Percentiles rank a stretch among this genome's conserved stretches.
phyloP scores from a whole-genome alignment of 2,888 invertebrate species.

The Troides aeacus region DNA sequence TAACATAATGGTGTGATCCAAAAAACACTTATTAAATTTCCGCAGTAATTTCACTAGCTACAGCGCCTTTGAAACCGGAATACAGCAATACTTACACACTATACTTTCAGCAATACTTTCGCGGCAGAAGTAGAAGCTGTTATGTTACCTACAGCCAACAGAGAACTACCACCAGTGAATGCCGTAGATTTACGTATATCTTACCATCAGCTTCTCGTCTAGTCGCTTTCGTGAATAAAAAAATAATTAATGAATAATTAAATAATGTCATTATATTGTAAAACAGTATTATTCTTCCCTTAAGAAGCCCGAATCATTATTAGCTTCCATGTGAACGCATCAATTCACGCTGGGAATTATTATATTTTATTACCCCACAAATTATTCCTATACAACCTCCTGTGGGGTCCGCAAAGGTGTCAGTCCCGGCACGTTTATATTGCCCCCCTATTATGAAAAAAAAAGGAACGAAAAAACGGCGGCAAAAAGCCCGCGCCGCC shows the following conservation, averaged over 20 bases:
- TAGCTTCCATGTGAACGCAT: constrained; percentile 24
- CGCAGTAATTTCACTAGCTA: no score
- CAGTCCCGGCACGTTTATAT: constrained; percentile 73
- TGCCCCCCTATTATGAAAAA: constrained; percentile 70
- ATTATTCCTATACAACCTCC: constrained; percentile 62
- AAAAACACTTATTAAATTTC: no score
- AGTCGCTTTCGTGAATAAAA: background rate
- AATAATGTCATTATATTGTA: background rate
- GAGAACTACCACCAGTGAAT: no score
- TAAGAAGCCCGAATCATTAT: constrained; percentile 11
- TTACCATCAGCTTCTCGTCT: no score
- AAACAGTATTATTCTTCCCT: background rate
- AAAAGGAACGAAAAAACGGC: constrained; percentile 46
- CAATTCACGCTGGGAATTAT: constrained; percentile 50
- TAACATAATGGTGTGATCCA: no score
- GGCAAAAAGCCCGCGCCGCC: constrained; percentile 65
- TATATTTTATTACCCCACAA: constrained; percentile 75
- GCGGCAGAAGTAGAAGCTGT: no score
- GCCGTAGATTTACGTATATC: no score
- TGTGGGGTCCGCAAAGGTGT: constrained; percentile 78
- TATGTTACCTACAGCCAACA: no score
- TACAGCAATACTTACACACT: no score
- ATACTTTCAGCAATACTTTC: no score
- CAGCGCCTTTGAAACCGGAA: no score
- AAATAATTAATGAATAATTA: background rate